Conservation (phyloP, 2,888 invertebrate species). For the Chaetoderma sp. region DNA sequence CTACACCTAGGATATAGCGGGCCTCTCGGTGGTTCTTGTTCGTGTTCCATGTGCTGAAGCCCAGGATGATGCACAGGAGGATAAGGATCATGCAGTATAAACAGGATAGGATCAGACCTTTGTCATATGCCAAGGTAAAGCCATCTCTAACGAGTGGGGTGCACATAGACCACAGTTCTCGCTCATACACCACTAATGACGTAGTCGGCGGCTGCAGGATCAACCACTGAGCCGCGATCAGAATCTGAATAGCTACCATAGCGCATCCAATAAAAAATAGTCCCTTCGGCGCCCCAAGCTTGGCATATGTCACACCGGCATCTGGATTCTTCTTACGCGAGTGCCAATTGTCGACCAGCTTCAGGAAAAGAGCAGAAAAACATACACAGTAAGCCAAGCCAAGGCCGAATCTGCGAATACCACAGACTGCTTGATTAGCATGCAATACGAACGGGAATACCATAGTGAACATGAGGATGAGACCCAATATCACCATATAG, state of each 20-base stretch:
- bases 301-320: conserved; percentile 52
- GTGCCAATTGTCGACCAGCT: conserved; percentile 69
- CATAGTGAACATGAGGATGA: conserved; percentile 68
- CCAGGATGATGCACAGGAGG: conserved; percentile 66
- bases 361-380: conserved; percentile 70
- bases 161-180: conserved; percentile 61
- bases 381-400: conserved; percentile 70
- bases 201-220: conserved; percentile 64
- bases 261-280: conserved; percentile 65
- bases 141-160: conserved; percentile 50
- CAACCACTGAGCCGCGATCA: conserved; percentile 70
- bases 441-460: conserved; percentile 70
- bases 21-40: conserved; percentile 68
- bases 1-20: conserved; percentile 68
- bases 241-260: conserved; percentile 67
- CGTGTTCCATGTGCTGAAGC: conserved; percentile 65
- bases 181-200: conserved; percentile 50
- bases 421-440: conserved; percentile 67
- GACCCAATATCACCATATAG: conserved; percentile 69
- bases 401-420: conserved; percentile 68
- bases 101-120: conserved; percentile 68
- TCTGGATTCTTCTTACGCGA: conserved; percentile 52
- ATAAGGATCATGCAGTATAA: conserved; percentile 70
- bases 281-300: conserved; percentile 65
- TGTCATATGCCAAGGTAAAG: conserved; percentile 57